phyloP scores from a whole-genome alignment of 1,140 invertebrate species.

The Drosophila baimaii region DNA sequence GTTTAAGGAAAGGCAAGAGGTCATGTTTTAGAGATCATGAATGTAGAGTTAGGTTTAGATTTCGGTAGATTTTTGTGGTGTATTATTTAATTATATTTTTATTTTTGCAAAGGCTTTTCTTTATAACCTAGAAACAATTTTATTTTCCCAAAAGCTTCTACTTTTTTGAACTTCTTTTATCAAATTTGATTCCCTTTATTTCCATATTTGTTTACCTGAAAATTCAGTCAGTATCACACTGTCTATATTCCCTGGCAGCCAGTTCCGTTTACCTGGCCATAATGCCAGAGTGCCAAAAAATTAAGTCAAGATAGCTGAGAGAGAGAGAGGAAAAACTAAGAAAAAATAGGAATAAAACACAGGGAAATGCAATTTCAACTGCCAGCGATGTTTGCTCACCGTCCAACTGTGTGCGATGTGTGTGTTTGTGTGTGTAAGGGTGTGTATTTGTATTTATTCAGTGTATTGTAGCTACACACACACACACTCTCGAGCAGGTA shows the following conservation, averaged over 20 bases:
- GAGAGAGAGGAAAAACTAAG: constrained; percentile 8
- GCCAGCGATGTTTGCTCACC: constrained; percentile 48
- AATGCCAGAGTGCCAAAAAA: constrained; percentile 63
- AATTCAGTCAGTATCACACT: constrained; percentile 1
- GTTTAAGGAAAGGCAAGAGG: background rate
- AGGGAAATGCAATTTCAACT: constrained; percentile 62
- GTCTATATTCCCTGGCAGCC: background rate
- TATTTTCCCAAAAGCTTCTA: background rate
- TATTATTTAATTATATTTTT: background rate
- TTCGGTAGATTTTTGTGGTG: background rate
- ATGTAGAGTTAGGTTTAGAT: background rate
- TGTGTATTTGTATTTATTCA: constrained; percentile 68
- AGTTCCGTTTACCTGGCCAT: constrained; percentile 11
- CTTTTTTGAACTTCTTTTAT: too few relatives aligned
- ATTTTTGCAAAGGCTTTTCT: background rate
- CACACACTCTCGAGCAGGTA: constrained; percentile 4
- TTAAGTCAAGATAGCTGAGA: constrained; percentile 60
- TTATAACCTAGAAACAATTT: background rate
- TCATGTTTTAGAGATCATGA: too few relatives aligned
- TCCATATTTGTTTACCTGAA: constrained; percentile 1
- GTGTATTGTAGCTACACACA: constrained; percentile 62
- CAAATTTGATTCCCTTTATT: background rate
- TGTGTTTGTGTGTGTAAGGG: constrained; percentile 11
- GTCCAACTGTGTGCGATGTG: constrained; percentile 12
- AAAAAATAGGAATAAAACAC: constrained; percentile 1